Evolutionary conservation across 2,797 vertebrate species (phyloP).

Genomic region (Mormyrops boulengeri): DNA sequence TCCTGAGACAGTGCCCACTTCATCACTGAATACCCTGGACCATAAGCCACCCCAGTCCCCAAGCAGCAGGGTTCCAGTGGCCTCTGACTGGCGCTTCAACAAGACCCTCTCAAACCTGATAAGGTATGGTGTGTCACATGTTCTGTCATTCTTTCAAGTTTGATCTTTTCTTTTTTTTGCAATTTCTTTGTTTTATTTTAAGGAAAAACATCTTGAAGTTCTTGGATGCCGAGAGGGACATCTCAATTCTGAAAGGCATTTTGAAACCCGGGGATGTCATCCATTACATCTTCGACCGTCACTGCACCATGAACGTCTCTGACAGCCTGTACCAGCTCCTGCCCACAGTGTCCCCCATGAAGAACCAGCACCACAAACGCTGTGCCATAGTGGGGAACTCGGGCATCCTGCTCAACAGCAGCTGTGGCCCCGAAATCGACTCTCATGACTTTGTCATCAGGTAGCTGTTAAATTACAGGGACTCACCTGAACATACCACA

Average conservation of each 20-base stretch:
- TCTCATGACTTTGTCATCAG: constrained; percentile 87
- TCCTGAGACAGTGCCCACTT: not conserved
- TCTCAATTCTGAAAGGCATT: constrained; percentile 88
- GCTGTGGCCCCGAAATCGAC: constrained; percentile 86
- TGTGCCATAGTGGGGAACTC: constrained; percentile 96
- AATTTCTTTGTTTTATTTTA: not conserved
- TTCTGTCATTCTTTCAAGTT: not conserved
- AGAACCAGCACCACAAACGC: constrained; percentile 78
- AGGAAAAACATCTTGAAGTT: constrained; percentile 92
- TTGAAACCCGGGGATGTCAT: constrained; percentile 87
- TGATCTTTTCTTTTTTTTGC: not conserved
- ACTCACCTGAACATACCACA: not conserved
- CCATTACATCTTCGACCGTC: constrained; percentile 91
- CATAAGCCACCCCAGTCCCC: not conserved
- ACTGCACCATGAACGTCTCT: constrained; percentile 90
- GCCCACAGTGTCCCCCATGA: constrained; percentile 80
- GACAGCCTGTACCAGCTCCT: constrained; percentile 87
- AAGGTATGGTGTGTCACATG: constrained; percentile 42
- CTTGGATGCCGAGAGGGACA: constrained; percentile 88
- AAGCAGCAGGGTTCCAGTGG: not conserved
- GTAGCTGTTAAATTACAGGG: constrained; percentile 44
- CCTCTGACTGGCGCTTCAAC: constrained; percentile 59
- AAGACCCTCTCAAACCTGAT: constrained; percentile 62
- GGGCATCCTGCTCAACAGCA: constrained; percentile 85
- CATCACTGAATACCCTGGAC: not conserved